These are phyloP conservation scores for Colius striatus DNA, from an alignment of 2,113 vertebrate genomes.

Conservation along the genomic window DNA sequence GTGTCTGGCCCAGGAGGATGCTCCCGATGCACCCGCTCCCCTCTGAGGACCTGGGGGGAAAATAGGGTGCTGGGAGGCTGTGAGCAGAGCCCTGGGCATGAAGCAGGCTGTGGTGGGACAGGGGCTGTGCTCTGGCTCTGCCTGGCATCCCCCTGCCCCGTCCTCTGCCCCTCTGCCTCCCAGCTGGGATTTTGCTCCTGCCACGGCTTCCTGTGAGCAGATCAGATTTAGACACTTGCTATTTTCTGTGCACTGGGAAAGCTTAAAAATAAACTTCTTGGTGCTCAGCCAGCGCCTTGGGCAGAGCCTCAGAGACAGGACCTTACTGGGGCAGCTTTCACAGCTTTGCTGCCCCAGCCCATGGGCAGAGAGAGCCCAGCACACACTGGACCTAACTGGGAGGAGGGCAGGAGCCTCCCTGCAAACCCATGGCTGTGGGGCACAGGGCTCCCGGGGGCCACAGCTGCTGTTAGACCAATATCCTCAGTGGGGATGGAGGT, in stretches of 20 bases:
- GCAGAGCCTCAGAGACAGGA: not conserved
- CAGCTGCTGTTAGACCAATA: not conserved
- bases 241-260: not conserved
- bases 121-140: not conserved
- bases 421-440: rapidly evolving
- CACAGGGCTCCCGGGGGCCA: not conserved
- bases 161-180: not conserved
- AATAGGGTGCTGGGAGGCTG: not conserved
- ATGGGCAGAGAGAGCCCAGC: not conserved
- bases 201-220: not conserved
- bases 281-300: not conserved
- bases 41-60: not conserved
- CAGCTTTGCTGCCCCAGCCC: not conserved
- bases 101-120: rapidly evolving
- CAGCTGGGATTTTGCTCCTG: not conserved
- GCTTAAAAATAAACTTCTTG: slow-evolving; percentile 29
- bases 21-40: not conserved
- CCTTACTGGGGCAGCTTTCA: rapidly evolving
- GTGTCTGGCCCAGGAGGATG: not conserved
- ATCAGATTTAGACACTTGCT: not conserved
- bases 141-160: not conserved
- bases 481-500: not conserved
- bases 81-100: not conserved
- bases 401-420: not conserved
- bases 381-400: not conserved